Conservation (phyloP, 2,113 vertebrate species). For the Rafetus swinhoei region DNA sequence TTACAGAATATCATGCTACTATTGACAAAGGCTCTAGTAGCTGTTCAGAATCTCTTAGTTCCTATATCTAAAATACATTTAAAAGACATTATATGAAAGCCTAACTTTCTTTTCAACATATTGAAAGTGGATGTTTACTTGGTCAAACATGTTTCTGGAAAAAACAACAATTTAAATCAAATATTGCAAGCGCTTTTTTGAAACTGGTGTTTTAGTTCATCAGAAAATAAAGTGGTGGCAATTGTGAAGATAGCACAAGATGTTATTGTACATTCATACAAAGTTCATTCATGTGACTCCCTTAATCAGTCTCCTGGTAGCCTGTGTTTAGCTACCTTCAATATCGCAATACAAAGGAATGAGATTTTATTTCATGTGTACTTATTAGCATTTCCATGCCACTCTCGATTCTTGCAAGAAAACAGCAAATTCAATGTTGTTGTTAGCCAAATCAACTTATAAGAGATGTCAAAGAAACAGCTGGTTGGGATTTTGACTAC, state of each 20-base stretch:
- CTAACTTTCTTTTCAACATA: background rate
- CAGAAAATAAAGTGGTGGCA: conserved; percentile 52
- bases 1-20: background rate
- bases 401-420: background rate
- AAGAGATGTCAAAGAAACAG: background rate
- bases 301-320: conserved; percentile 25
- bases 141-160: background rate
- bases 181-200: conserved; percentile 48
- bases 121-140: background rate
- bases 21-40: background rate
- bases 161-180: conserved; percentile 46
- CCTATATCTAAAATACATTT: background rate
- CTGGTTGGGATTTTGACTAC: background rate
- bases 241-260: conserved; percentile 13
- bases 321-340: conserved; percentile 1
- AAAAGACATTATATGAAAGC: background rate
- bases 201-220: conserved; percentile 24
- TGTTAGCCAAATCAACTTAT: background rate
- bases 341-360: background rate
- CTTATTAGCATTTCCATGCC: background rate
- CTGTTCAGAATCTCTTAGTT: background rate
- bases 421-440: background rate
- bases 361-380: background rate
- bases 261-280: background rate
- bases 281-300: background rate